Percentiles rank a stretch among this genome's conserved stretches.
Conservation (phyloP, 2,888 invertebrate genomes). For the Vandiemenella viatica region DNA sequence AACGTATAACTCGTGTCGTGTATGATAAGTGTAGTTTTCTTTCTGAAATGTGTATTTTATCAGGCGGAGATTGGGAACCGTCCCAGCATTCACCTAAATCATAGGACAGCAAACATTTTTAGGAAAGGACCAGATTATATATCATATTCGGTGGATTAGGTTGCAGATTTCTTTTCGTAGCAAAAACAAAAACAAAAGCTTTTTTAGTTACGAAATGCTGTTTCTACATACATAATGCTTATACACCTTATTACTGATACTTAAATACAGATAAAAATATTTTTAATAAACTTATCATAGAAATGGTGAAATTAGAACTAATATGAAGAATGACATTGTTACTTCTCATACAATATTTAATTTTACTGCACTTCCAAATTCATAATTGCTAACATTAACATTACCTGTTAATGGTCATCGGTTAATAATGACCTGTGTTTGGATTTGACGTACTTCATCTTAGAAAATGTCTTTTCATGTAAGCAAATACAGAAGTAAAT, state of each 20-base stretch:
- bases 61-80: no score
- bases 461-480: constrained; percentile 1
- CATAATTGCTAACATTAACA: background rate
- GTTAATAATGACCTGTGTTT: background rate
- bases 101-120: background rate
- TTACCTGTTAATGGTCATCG: background rate
- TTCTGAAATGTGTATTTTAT: no score
- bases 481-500: background rate
- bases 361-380: background rate
- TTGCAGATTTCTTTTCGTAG: background rate
- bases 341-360: background rate
- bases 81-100: no score
- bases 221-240: background rate
- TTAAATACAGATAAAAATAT: no score
- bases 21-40: no score
- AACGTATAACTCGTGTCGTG: no score
- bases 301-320: no score
- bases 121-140: background rate
- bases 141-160: background rate
- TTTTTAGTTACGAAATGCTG: background rate
- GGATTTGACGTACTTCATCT: constrained; percentile 3
- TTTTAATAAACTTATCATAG: no score
- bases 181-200: no score
- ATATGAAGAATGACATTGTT: no score
- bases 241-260: no score